These are phyloP conservation scores for Sebastes kiyomatsui DNA, from an alignment of 2,797 vertebrate genomes.

Conservation along the genomic window DNA sequence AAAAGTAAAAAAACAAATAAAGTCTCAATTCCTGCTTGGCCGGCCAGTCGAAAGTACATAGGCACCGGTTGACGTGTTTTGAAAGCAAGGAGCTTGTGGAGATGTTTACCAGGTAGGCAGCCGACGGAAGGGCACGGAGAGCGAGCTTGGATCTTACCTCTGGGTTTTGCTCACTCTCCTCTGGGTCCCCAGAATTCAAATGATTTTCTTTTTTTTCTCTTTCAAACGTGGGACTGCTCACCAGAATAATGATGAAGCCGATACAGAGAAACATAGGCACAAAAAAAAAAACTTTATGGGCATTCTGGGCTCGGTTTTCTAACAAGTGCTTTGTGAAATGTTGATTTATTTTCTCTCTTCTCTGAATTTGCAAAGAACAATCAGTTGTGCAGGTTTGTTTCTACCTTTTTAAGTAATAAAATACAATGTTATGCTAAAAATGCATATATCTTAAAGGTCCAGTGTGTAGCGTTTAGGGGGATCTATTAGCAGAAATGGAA, in stretches of 20 bases:
- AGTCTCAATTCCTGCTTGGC: constrained; percentile 94
- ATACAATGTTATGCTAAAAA: neutral
- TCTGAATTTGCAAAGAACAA: neutral
- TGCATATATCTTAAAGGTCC: neutral
- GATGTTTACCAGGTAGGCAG: constrained; percentile 92
- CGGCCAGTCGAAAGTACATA: constrained; percentile 91
- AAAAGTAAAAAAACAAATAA: constrained; percentile 67
- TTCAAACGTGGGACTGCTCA: constrained; percentile 87
- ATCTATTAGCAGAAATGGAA: too few species aligned
- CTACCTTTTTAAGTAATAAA: neutral
- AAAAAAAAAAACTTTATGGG: constrained; percentile 74
- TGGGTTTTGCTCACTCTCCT: constrained; percentile 75
- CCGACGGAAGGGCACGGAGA: constrained; percentile 72
- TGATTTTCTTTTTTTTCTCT: constrained; percentile 76
- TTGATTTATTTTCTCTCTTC: neutral
- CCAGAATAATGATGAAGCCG: constrained; percentile 93
- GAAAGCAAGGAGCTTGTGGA: constrained; percentile 94
- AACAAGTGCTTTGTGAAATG: constrained; percentile 24
- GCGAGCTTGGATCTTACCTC: constrained; percentile 77
- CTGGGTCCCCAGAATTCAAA: constrained; percentile 78
- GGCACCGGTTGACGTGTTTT: constrained; percentile 93
- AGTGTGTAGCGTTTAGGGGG: too few species aligned
- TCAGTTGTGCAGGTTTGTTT: neutral
- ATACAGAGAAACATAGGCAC: constrained; percentile 77
- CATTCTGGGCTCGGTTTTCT: constrained; percentile 20